Percentiles rank a stretch among this genome's conserved stretches.
Conservation (phyloP, 37 sponge, comb jelly and placozoan species). For the Cladorhizidae sp. region DNA sequence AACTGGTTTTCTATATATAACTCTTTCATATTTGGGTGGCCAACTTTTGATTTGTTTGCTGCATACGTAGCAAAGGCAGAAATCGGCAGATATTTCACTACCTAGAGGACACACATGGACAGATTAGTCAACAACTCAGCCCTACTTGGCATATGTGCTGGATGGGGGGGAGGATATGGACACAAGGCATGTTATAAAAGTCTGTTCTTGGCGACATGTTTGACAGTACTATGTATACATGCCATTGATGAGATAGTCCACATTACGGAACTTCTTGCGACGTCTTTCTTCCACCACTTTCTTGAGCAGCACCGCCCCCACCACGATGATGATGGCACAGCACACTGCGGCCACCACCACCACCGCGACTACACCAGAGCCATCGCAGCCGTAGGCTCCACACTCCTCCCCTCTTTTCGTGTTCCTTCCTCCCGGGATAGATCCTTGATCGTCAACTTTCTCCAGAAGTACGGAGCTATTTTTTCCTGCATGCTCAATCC, state of each 20-base stretch:
- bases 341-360: slow-evolving; percentile 41
- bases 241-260: slow-evolving; percentile 87
- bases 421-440: not conserved
- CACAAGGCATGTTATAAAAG: too few relatives aligned
- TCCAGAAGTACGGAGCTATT: too few relatives aligned
- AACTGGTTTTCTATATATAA: not conserved
- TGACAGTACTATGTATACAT: slow-evolving; percentile 69
- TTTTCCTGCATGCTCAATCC: too few relatives aligned
- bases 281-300: slow-evolving; percentile 12
- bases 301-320: slow-evolving; percentile 27
- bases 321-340: slow-evolving; percentile 32
- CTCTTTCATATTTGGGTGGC: not conserved
- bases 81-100: not conserved
- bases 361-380: slow-evolving; percentile 44
- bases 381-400: slow-evolving; percentile 24
- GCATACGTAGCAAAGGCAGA: not conserved
- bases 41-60: not conserved
- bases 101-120: too few relatives aligned
- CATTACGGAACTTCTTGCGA: slow-evolving; percentile 51
- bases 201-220: too few relatives aligned
- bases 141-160: too few relatives aligned
- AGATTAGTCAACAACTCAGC: too few relatives aligned
- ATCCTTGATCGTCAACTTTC: too few relatives aligned
- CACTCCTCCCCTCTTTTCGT: not conserved
- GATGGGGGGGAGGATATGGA: too few relatives aligned